A percentile compares a stretch with the other conserved stretches of the same genome.
Conservation (phyloP, 2,797 vertebrate genomes). For the Pipistrellus pipistrellus region DNA sequence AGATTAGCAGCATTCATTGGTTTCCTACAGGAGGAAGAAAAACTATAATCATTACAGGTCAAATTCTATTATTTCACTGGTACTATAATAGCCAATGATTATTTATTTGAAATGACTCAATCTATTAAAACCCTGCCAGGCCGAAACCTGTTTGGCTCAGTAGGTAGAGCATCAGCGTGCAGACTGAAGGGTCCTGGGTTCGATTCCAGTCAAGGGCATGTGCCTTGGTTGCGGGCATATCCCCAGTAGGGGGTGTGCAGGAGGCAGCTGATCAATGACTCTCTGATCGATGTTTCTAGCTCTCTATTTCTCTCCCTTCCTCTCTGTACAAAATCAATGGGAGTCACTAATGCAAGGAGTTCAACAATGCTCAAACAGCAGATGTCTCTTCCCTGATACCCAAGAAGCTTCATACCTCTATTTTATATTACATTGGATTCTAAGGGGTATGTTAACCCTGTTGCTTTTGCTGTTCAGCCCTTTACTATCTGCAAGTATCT, state of each 20-base stretch:
- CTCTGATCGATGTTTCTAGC: too few relatives aligned
- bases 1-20: background rate
- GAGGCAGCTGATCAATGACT: too few relatives aligned
- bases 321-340: background rate
- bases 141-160: too few relatives aligned
- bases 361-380: background rate
- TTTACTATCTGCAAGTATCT: background rate
- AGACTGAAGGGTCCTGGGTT: too few relatives aligned
- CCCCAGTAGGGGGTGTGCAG: too few relatives aligned
- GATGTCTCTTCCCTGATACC: background rate
- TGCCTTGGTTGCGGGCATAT: too few relatives aligned
- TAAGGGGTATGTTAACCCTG: background rate
- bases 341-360: background rate
- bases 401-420: background rate
- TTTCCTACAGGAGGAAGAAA: conserved; percentile 20
- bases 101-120: conserved; percentile 44
- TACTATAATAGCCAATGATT: background rate
- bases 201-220: too few relatives aligned
- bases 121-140: conserved; percentile 5
- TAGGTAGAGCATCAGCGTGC: too few relatives aligned
- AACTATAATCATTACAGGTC: conserved; percentile 29
- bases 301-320: too few relatives aligned
- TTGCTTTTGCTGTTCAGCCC: conserved; percentile 33
- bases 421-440: background rate
- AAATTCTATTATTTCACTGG: conserved; percentile 41